Conservation (phyloP, 1,140 invertebrate genomes). For the Delia radicum region DNA sequence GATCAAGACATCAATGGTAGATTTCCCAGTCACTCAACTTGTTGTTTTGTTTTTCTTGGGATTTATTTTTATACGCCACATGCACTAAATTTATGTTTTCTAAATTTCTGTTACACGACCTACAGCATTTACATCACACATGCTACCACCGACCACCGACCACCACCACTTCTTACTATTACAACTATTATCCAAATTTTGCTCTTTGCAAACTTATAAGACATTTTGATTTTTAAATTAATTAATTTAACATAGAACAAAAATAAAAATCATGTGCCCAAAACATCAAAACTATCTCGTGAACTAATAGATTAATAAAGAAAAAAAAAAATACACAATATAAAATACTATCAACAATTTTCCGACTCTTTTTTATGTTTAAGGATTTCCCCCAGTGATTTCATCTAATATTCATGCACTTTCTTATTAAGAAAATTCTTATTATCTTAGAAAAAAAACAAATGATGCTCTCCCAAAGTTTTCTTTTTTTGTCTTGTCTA, state of each 20-base stretch:
- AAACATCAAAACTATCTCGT: background rate
- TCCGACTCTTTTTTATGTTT: background rate
- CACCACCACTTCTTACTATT: background rate
- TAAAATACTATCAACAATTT: too few relatives aligned
- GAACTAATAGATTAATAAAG: background rate
- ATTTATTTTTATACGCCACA: background rate
- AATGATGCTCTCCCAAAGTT: background rate
- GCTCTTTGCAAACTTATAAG: background rate
- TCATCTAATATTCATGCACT: slow-evolving; percentile 2
- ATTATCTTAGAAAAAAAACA: background rate
- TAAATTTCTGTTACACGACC: background rate
- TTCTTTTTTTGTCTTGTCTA: background rate
- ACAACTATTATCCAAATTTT: background rate
- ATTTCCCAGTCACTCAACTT: background rate
- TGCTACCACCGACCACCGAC: background rate
- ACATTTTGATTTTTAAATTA: background rate
- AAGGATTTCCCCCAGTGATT: slow-evolving; percentile 22
- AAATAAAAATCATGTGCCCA: background rate
- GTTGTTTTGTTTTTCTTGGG: too few relatives aligned
- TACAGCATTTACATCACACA: too few relatives aligned
- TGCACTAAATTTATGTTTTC: background rate
- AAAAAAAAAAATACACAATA: background rate
- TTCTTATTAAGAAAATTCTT: background rate
- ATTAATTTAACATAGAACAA: background rate
- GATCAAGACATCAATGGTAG: background rate